phyloP scores from a whole-genome alignment of 2,888 invertebrate species.

The Sepiola atlantica region DNA sequence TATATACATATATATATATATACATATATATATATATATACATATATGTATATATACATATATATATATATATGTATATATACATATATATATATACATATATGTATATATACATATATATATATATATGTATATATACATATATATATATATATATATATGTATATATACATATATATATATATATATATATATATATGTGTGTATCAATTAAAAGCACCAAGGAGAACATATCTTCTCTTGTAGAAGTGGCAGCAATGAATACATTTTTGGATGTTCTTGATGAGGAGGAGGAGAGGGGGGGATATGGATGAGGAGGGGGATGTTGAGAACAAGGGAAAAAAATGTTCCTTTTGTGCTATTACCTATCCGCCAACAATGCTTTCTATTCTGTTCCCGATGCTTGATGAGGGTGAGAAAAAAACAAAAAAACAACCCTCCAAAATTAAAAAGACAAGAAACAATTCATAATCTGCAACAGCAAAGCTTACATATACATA shows the following conservation, averaged over 20 bases:
- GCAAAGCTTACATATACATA: slow-evolving; percentile 1
- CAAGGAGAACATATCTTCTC: background rate
- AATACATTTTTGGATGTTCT: background rate
- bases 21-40: too few species aligned
- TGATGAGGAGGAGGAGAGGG: too few species aligned
- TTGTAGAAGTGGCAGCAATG: slow-evolving; percentile 4
- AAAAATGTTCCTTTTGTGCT: slow-evolving; percentile 8
- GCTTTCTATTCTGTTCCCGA: background rate
- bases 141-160: background rate
- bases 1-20: too few species aligned
- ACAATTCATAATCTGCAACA: slow-evolving; percentile 32
- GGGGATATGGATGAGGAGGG: too few species aligned
- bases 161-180: too few species aligned
- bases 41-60: too few species aligned
- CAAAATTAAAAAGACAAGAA: background rate
- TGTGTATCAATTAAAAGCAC: slow-evolving; percentile 2
- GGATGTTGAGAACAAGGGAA: background rate
- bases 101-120: too few species aligned
- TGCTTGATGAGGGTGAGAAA: background rate
- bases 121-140: too few species aligned
- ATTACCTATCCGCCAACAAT: slow-evolving; percentile 9
- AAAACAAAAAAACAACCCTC: background rate
- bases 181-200: too few species aligned
- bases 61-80: background rate
- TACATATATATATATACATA: too few species aligned